Evolutionary conservation across 2,113 vertebrate genomes (phyloP), one percentile per base, ranked within the genome.

Genomic region (Neolamprologus falcicula): DNA sequence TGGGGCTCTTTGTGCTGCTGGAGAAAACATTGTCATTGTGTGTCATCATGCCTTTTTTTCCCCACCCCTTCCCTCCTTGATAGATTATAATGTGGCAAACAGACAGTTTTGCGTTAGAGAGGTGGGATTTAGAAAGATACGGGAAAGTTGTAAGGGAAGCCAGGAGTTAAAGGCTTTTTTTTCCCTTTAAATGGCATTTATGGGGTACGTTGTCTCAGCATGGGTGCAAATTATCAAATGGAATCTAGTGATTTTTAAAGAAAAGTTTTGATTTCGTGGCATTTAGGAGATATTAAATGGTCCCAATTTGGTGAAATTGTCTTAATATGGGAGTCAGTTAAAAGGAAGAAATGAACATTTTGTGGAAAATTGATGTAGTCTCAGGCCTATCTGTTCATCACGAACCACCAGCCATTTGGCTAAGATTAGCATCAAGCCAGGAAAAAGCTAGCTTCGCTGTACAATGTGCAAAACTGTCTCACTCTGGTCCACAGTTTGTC

Each of bases 11-110:
- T 92, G 88, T 94, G 90, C 86, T 86, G 73, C 90, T 42, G 80
- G 89, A 89, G 90, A 92, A 93, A 94, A 93, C 91, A 90, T 84
- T 93, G 90, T 93, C 93, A 91, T 88, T 90, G 89, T 83, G 85
- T 91, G 90, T 89, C 89, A 91, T 90, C 80, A 9, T 68, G 85
- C 80, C 54, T 80, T 84, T 52, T 85, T 50, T 86, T 5, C 2
- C 4, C 24, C 12, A 28, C 40, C 26, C 40, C 42, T 50, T 10
- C 12, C 33, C 52, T 71, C 59, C 55, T 82, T 93, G 86, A 93
- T 87, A 85, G 88, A 92, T 93, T 84, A 85, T 90, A 89, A 91
- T 83, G 80, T 90, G 85, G 84, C 84, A 84, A 83, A 91, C 37
- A 81, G 71, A 73, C 84, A 83, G 55, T 76, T 82, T 89, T 55